Conservation (phyloP, 2,888 invertebrate species). For the Branchipolynoe longqiensis region DNA sequence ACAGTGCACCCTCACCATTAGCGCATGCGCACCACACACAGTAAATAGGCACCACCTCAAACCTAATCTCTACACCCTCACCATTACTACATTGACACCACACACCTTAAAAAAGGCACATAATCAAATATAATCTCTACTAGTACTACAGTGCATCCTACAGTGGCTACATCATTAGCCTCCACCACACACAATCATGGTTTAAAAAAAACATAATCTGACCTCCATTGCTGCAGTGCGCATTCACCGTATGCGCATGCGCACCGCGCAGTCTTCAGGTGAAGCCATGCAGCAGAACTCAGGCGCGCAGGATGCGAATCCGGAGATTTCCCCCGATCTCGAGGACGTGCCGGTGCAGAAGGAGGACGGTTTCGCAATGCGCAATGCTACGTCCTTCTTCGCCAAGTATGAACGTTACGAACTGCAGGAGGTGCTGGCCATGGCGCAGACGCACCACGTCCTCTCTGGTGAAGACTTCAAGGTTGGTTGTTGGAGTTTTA, state of each 20-base stretch:
- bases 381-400: constrained; percentile 68
- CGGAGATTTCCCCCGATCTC: background rate
- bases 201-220: background rate
- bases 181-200: background rate
- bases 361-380: constrained; percentile 50
- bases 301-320: background rate
- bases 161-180: background rate
- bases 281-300: background rate
- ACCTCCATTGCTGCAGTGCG: background rate
- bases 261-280: background rate
- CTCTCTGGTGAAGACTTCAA: constrained; percentile 79
- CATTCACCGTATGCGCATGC: constrained; percentile 19
- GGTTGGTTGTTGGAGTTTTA: no score
- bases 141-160: background rate
- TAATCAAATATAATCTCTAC: background rate
- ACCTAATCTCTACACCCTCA: no score
- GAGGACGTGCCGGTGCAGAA: background rate
- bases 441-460: constrained; percentile 78
- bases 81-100: no score
- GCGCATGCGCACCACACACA: no score
- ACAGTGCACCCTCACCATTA: no score
- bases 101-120: background rate
- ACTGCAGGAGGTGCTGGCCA: constrained; percentile 79
- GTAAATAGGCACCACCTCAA: no score
- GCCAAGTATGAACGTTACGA: constrained; percentile 80